These are phyloP conservation scores for Geophilus truncorum DNA, from an alignment of 2,888 invertebrate species.

Conservation along the genomic window DNA sequence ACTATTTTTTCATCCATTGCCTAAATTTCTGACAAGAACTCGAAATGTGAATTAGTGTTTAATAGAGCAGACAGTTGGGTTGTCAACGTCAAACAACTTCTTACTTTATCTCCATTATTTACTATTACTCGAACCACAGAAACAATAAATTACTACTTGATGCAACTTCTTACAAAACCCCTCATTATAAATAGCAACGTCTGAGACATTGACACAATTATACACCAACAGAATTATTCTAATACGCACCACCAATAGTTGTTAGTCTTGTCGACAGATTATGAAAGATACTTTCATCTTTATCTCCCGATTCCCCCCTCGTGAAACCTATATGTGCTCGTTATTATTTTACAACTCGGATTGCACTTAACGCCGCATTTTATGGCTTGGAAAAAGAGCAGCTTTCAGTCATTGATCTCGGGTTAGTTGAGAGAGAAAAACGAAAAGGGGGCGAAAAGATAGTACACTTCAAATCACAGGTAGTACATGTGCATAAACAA, in stretches of 20 bases:
- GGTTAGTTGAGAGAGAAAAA: background rate
- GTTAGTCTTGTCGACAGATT: background rate
- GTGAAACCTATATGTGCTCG: background rate
- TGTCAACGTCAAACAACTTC: background rate
- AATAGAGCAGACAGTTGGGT: background rate
- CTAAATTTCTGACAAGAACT: background rate
- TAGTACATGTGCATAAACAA: background rate
- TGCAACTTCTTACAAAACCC: too few species aligned
- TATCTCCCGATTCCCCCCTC: background rate
- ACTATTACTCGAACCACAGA: too few species aligned
- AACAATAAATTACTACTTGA: too few species aligned
- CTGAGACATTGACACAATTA: constrained; percentile 3
- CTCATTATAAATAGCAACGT: background rate
- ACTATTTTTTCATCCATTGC: background rate
- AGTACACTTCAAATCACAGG: constrained; percentile 7
- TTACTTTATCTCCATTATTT: background rate
- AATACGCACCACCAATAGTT: background rate
- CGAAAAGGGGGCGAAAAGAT: background rate
- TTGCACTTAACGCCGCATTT: background rate
- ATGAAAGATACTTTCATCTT: constrained; percentile 3
- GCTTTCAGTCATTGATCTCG: constrained; percentile 19
- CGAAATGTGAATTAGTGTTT: background rate
- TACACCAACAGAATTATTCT: background rate
- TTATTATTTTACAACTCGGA: constrained; percentile 2
- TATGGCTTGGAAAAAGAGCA: background rate